phyloP scores from a whole-genome alignment of 2,888 invertebrate species.

The Philhelius pedissequus region DNA sequence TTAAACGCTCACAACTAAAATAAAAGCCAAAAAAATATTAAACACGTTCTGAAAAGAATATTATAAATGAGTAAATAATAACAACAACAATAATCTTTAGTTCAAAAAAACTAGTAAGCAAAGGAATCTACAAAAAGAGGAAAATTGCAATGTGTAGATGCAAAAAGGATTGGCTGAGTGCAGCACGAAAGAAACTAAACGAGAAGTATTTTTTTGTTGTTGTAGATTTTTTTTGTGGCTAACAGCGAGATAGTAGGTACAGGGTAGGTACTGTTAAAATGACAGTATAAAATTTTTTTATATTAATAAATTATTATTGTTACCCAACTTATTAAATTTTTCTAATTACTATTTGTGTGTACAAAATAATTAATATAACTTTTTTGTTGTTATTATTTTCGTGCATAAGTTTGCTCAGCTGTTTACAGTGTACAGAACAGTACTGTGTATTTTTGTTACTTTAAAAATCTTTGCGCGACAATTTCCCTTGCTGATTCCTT shows the following conservation, averaged over 20 bases:
- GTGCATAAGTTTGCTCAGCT: too few species aligned
- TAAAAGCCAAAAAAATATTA: slow-evolving; percentile 11
- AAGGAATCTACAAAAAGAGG: not conserved
- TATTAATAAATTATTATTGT: too few species aligned
- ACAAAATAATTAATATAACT: too few species aligned
- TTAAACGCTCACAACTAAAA: not conserved
- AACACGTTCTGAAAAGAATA: slow-evolving; percentile 46
- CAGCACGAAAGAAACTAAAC: not conserved
- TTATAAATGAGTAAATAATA: slow-evolving; percentile 2
- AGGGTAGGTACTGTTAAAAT: not conserved
- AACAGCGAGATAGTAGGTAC: not conserved
- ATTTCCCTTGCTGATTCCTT: too few species aligned
- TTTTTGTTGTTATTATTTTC: too few species aligned
- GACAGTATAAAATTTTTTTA: not conserved
- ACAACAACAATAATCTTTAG: not conserved
- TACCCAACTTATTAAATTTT: too few species aligned
- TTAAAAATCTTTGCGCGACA: too few species aligned
- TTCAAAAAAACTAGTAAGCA: not conserved
- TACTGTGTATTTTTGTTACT: too few species aligned
- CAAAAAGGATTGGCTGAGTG: slow-evolving; percentile 3
- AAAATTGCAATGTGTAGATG: slow-evolving; percentile 39
- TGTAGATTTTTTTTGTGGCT: not conserved
- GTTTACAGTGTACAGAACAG: too few species aligned
- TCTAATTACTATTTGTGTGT: too few species aligned
- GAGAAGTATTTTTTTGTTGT: slow-evolving; percentile 9